phyloP scores from a whole-genome alignment of 2,113 vertebrate species.

The Misgurnus anguillicaudatus region DNA sequence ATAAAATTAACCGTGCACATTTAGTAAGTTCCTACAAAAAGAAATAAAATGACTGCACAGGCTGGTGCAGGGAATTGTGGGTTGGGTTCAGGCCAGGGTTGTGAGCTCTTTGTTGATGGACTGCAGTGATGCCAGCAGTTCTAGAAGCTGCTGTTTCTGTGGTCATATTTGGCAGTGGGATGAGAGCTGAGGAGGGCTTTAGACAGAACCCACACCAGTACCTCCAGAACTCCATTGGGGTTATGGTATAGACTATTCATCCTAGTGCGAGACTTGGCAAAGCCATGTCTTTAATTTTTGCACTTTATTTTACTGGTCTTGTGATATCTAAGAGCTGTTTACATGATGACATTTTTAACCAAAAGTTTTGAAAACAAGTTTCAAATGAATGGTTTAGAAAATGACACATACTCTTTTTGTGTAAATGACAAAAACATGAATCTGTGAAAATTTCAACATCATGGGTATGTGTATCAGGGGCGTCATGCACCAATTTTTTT shows the following conservation, averaged over 20 bases:
- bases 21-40: conserved; percentile 2
- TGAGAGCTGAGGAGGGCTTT: conserved; percentile 13
- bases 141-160: conserved; percentile 20
- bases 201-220: conserved; percentile 20
- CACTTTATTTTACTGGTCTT: too few species aligned
- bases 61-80: neutral
- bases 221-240: conserved; percentile 19
- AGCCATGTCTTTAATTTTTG: too few species aligned
- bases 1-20: conserved; percentile 8
- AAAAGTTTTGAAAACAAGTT: too few species aligned
- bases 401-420: too few species aligned
- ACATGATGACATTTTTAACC: too few species aligned
- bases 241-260: neutral
- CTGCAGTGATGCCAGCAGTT: conserved; percentile 15
- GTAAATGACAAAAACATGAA: too few species aligned
- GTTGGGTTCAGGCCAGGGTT: conserved; percentile 10
- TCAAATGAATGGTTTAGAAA: too few species aligned
- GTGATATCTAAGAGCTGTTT: too few species aligned
- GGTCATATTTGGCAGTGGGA: conserved; percentile 43
- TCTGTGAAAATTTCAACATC: too few species aligned
- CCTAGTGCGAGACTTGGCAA: too few species aligned
- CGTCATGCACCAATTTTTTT: too few species aligned
- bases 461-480: too few species aligned
- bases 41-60: neutral
- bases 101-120: conserved; percentile 11